Percentiles rank a stretch among this genome's conserved stretches.
Conservation (phyloP, 2,888 invertebrate species). For the Drosophila bunnanda region DNA sequence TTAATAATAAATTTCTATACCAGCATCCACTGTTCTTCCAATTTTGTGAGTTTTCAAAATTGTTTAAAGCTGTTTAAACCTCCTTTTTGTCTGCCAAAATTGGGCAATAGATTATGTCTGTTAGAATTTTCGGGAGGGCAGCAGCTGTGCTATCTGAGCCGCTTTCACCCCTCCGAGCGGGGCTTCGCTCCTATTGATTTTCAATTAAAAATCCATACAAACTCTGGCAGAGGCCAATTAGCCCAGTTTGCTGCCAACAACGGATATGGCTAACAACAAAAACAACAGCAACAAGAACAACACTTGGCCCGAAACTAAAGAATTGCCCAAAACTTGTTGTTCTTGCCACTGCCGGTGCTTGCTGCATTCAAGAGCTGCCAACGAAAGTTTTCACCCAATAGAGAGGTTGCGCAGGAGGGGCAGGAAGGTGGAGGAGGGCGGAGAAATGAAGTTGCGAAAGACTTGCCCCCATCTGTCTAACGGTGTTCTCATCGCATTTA, state of each 20-base stretch:
- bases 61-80: slow-evolving; percentile 21
- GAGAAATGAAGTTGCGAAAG: slow-evolving; percentile 13
- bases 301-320: slow-evolving; percentile 54
- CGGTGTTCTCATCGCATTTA: slow-evolving; percentile 31
- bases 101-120: slow-evolving; percentile 45
- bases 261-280: slow-evolving; percentile 78
- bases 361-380: slow-evolving; percentile 41
- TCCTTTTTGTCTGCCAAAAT: slow-evolving; percentile 31
- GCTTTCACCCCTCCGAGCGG: slow-evolving; percentile 8
- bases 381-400: slow-evolving; percentile 25
- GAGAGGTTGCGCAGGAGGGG: too few relatives aligned
- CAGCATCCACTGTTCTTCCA: too few relatives aligned
- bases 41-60: neutral
- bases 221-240: slow-evolving; percentile 66
- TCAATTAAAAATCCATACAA: slow-evolving; percentile 80
- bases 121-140: slow-evolving; percentile 23
- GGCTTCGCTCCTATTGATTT: slow-evolving; percentile 69
- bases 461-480: slow-evolving; percentile 33
- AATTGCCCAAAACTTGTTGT: slow-evolving; percentile 36
- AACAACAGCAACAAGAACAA: slow-evolving; percentile 58
- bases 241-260: slow-evolving; percentile 70
- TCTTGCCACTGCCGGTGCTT: slow-evolving; percentile 15
- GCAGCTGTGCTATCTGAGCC: slow-evolving; percentile 29
- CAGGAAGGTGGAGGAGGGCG: neutral
- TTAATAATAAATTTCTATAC: neutral